phyloP scores from a whole-genome alignment of 2,113 vertebrate genomes.

The human (Homo sapiens) region DNA sequence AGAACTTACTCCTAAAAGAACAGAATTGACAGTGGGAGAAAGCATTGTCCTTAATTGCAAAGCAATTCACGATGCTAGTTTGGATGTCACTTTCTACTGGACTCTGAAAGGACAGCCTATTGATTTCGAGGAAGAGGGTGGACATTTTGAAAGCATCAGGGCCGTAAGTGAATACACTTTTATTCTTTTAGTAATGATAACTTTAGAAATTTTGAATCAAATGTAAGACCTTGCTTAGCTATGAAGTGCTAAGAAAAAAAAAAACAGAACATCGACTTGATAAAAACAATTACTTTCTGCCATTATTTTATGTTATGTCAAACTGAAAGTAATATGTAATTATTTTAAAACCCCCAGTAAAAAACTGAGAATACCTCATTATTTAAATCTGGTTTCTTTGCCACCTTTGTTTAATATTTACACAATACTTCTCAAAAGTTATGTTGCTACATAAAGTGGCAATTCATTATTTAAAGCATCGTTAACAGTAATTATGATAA shows the following conservation, averaged over 20 bases:
- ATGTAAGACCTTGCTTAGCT: neutral
- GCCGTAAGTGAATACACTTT: slow-evolving; percentile 90
- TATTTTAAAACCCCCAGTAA: neutral
- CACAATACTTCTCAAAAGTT: neutral
- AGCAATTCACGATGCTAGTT: slow-evolving; percentile 91
- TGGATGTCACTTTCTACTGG: slow-evolving; percentile 95
- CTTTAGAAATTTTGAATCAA: neutral
- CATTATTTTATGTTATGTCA: neutral
- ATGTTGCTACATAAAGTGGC: neutral
- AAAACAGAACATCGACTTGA: neutral
- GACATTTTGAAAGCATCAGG: slow-evolving; percentile 97
- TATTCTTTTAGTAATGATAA: slow-evolving; percentile 34
- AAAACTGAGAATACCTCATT: neutral
- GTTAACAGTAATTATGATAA: neutral
- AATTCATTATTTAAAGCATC: neutral
- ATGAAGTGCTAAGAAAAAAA: slow-evolving; percentile 23
- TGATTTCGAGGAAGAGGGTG: slow-evolving; percentile 91
- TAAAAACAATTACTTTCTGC: neutral
- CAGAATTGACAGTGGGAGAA: slow-evolving; percentile 96
- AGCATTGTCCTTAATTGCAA: slow-evolving; percentile 97
- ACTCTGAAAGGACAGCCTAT: slow-evolving; percentile 92
- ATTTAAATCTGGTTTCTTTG: neutral
- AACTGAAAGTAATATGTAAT: neutral
- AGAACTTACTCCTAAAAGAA: slow-evolving; percentile 91
- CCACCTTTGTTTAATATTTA: slow-evolving; percentile 11